Evolutionary conservation across 2,888 invertebrate genomes (phyloP).

Genomic region (Macropis europaea): DNA sequence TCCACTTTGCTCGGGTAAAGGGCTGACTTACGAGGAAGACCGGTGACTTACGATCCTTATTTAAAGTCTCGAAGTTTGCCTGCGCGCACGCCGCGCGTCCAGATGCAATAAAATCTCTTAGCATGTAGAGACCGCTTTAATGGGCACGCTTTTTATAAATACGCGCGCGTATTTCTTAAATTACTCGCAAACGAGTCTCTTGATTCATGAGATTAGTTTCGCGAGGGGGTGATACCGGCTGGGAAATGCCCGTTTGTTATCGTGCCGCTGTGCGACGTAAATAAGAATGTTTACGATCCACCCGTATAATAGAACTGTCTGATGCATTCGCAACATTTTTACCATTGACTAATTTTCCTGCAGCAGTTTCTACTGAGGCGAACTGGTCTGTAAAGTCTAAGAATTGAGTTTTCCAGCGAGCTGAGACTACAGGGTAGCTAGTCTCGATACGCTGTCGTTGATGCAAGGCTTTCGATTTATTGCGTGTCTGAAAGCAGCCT

Average conservation of each 20-base stretch:
- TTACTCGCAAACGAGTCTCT: slow-evolving; percentile 27
- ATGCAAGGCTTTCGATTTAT: slow-evolving; percentile 1
- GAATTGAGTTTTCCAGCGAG: too few relatives aligned
- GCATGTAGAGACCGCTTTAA: slow-evolving; percentile 7
- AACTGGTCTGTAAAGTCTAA: too few relatives aligned
- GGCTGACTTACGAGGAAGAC: slow-evolving; percentile 37
- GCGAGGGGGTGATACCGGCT: background rate
- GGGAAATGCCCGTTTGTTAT: slow-evolving; percentile 13
- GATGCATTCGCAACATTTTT: background rate
- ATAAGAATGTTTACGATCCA: slow-evolving; percentile 38
- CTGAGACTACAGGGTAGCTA: too few relatives aligned
- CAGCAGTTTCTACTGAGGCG: background rate
- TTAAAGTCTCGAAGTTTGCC: slow-evolving; percentile 33
- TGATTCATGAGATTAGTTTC: slow-evolving; percentile 42
- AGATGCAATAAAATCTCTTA: slow-evolving; percentile 38
- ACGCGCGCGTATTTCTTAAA: slow-evolving; percentile 28
- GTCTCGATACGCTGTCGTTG: background rate
- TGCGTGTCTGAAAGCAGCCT: slow-evolving; percentile 1
- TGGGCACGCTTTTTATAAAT: slow-evolving; percentile 17
- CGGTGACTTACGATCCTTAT: slow-evolving; percentile 43
- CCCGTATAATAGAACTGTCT: background rate
- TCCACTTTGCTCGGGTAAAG: slow-evolving; percentile 65
- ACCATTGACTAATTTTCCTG: background rate
- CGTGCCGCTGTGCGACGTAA: slow-evolving; percentile 6
- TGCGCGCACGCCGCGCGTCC: background rate